Evolutionary conservation across 2,797 vertebrate species (phyloP).

Genomic region (Natrix natrix): DNA sequence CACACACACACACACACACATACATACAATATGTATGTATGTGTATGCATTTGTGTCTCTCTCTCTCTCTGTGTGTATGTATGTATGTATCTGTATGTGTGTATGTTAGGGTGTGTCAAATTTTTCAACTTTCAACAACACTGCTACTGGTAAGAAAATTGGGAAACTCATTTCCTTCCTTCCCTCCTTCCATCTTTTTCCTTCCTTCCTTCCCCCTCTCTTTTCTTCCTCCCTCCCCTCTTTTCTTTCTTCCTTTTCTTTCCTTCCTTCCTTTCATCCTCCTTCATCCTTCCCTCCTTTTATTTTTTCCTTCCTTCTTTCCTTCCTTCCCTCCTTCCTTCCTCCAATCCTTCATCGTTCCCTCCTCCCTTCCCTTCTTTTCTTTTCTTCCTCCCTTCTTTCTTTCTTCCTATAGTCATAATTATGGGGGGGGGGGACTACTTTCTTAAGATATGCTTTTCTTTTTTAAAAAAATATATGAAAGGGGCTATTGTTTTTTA

Average conservation of each 20-base stretch:
- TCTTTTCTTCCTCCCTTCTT: background rate
- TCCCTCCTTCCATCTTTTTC: too few species aligned
- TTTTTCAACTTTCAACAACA: constrained; percentile 40
- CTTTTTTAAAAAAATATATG: constrained; percentile 5
- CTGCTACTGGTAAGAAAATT: constrained; percentile 67
- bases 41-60: too few species aligned
- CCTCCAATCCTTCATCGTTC: too few species aligned
- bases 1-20: too few species aligned
- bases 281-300: too few species aligned
- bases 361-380: too few species aligned
- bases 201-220: too few species aligned
- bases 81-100: too few species aligned
- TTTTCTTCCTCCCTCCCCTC: background rate
- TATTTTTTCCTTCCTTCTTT: background rate
- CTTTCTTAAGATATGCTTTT: constrained; percentile 49
- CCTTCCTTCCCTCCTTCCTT: background rate
- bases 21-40: too few species aligned
- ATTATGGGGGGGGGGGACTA: constrained; percentile 62
- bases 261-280: background rate
- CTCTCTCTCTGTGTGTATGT: too few species aligned
- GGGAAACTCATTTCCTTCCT: constrained; percentile 21
- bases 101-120: too few species aligned
- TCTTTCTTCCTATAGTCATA: constrained; percentile 30
- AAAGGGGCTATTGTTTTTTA: constrained; percentile 70
- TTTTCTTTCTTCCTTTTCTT: too few species aligned